Evolutionary conservation across 2,888 invertebrate genomes (phyloP).

Genomic region (Hydrotaea cyrtoneurina): DNA sequence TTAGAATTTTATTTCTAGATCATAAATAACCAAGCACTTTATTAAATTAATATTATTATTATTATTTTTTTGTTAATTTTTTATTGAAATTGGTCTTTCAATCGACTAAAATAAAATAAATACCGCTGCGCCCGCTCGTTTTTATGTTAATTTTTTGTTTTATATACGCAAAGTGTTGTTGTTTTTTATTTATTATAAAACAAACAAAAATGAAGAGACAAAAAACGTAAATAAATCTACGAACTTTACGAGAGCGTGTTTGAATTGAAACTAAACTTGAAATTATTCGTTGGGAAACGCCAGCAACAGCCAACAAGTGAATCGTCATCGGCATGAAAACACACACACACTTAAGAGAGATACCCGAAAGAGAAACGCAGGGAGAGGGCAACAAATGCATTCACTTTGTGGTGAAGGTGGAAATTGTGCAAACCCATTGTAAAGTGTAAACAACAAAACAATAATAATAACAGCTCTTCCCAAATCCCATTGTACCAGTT

Average conservation of each 20-base stretch:
- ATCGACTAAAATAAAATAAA: background rate
- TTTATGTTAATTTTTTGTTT: slow-evolving; percentile 30
- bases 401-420: background rate
- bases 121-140: background rate
- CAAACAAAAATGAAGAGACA: background rate
- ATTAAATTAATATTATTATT: background rate
- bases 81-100: background rate
- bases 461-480: too few relatives aligned
- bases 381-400: background rate
- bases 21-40: background rate
- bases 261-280: slow-evolving; percentile 68
- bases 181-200: slow-evolving; percentile 20
- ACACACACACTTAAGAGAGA: background rate
- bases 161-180: slow-evolving; percentile 36
- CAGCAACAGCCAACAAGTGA: slow-evolving; percentile 55
- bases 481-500: too few relatives aligned
- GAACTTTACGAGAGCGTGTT: slow-evolving; percentile 68
- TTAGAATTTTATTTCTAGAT: background rate
- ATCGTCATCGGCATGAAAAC: background rate
- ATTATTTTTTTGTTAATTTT: background rate
- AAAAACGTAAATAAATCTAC: slow-evolving; percentile 40
- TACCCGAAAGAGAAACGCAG: background rate
- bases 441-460: too few relatives aligned
- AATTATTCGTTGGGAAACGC: slow-evolving; percentile 43
- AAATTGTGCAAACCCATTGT: too few relatives aligned